Evolutionary conservation across 1,140 invertebrate species (phyloP).

Genomic region (Popillia japonica): DNA sequence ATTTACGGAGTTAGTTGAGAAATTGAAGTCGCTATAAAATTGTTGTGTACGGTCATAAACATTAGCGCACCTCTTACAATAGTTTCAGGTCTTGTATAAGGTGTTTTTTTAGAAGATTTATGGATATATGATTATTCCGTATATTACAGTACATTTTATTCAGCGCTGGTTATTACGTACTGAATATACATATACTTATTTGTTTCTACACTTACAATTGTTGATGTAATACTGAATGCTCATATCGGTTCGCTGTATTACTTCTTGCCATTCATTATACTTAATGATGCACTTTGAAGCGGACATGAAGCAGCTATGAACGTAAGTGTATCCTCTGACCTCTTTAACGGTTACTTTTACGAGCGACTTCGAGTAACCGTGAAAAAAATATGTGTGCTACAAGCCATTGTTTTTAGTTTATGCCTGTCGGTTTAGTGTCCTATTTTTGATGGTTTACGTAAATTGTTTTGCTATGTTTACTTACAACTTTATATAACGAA

Average conservation of each 20-base stretch:
- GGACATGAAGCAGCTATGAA: background rate
- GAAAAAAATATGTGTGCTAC: background rate
- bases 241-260: background rate
- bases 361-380: background rate
- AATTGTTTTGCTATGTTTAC: background rate
- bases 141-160: no score
- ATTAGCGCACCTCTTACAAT: no score
- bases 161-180: no score
- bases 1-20: no score
- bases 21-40: no score
- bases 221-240: background rate
- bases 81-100: no score
- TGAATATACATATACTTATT: no score
- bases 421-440: background rate
- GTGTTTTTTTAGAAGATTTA: no score
- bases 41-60: no score
- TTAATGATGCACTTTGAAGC: background rate
- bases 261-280: background rate
- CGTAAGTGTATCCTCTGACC: background rate
- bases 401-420: background rate
- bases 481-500: no score
- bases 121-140: no score
- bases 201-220: no score
- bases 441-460: background rate
- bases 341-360: slow-evolving; percentile 14